phyloP scores from a whole-genome alignment of 2,113 vertebrate species.

The Paracanthobrama guichenoti region DNA sequence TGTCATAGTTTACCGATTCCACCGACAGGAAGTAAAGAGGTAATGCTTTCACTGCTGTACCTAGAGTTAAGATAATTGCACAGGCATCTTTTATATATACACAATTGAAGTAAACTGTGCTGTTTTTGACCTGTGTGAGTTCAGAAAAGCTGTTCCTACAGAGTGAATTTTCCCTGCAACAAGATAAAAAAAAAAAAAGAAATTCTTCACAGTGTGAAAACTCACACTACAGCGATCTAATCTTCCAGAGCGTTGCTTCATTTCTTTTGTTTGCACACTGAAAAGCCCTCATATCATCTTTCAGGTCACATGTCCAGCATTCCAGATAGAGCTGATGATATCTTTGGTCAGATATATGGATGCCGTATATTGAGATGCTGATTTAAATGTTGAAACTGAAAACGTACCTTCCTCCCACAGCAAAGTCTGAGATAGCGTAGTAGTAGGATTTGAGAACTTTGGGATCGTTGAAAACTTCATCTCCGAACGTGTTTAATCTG shows the following conservation, averaged over 20 bases:
- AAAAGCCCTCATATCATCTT: not conserved
- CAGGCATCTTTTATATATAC: too few relatives aligned
- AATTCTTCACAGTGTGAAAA: not conserved
- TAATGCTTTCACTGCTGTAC: not conserved
- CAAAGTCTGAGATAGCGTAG: slow-evolving; percentile 98
- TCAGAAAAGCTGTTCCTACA: too few relatives aligned
- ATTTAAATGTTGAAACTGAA: not conserved
- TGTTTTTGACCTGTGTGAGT: not conserved
- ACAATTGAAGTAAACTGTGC: too few relatives aligned
- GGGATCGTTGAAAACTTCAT: slow-evolving; percentile 97
- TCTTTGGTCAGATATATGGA: not conserved
- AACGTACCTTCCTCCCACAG: slow-evolving; percentile 94
- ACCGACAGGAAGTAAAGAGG: not conserved
- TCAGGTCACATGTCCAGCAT: not conserved
- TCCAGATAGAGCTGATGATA: not conserved
- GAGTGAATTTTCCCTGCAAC: not conserved
- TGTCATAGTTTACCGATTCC: not conserved
- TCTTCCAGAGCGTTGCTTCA: not conserved
- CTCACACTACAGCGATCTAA: not conserved
- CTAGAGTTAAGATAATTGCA: not conserved
- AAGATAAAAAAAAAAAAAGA: too few relatives aligned
- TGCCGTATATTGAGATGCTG: not conserved
- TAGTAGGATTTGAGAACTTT: slow-evolving; percentile 99
- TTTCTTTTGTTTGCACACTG: not conserved
- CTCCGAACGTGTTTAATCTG: slow-evolving; percentile 96